Evolutionary conservation across 1,140 invertebrate species (phyloP), one percentile per base, ranked within the genome.

Genomic region (Drosophila ironensis): DNA sequence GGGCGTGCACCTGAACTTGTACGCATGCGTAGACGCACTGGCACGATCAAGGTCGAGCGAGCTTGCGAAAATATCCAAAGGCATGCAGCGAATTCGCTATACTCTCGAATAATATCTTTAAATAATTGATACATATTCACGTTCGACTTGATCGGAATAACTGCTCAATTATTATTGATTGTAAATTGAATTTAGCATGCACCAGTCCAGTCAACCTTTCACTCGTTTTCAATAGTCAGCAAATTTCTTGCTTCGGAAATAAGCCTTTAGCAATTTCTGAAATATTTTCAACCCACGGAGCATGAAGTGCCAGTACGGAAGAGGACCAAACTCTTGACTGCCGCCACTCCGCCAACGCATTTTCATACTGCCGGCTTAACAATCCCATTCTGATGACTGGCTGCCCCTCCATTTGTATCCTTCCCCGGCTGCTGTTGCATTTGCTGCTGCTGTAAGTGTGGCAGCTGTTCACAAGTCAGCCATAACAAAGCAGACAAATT

Each of bases 1-100:
- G 67, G 53, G 72, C 71, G 41, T 72, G 77, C 46, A 73, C 78
- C 77, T 84, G 78, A 84, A 84, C 77, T 82, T 82, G 78, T 44
- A 44, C 46, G 52, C 47, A 52, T 56, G 44, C 37, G 41, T 67
- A 57, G 46, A 71, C 67, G 54, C 54, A 71, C 47, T 69, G 51
- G 60, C 77, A 67, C 6, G 25, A 28, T 81, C 61, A 82, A 78
- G 77, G 77, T 61, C 59, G 37, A n/a, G 6, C 22, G 45, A 42
- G 52, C 17, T 54, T 14, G 48, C 51, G 22, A 28, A 44, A 4
- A 45, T n/a, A n/a, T 16, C 7, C 2, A 4, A n/a, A 8, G 3
- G 6, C 19, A 7, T 4, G 8, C 14, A 7, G 6, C 30, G 25
- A 51, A 28, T 33, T 30, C 7, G 4, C 9, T 11, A 61, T 61